Evolutionary conservation across 1,140 invertebrate genomes (phyloP).

Genomic region (Chlorops oryzae): DNA sequence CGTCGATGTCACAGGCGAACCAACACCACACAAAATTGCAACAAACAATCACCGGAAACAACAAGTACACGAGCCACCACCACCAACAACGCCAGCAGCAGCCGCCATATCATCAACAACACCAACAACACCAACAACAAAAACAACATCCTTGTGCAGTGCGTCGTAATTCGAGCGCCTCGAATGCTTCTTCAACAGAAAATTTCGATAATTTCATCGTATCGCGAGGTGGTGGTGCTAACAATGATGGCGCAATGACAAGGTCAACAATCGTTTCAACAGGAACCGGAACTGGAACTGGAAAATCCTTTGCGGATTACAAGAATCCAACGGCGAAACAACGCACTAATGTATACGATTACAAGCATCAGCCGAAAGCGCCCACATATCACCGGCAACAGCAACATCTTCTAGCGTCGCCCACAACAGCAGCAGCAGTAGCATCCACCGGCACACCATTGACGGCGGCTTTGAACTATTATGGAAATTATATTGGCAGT

Average conservation of each 20-base stretch:
- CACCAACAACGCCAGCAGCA: not conserved
- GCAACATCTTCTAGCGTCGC: conserved; percentile 19
- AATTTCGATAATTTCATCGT: conserved; percentile 44
- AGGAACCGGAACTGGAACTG: not conserved
- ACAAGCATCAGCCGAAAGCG: not conserved
- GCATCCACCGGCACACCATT: conserved; percentile 19
- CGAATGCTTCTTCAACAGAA: conserved; percentile 40
- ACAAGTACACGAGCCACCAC: conserved; percentile 4
- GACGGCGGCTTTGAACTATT: conserved; percentile 37
- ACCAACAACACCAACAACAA: conserved; percentile 14
- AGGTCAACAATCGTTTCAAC: not conserved
- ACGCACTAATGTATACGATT: not conserved
- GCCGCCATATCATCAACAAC: conserved; percentile 12
- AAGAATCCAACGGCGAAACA: not conserved
- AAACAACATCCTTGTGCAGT: not conserved
- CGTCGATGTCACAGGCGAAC: conserved; percentile 34
- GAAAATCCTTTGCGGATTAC: not conserved
- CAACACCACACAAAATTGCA: conserved; percentile 22
- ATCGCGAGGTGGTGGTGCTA: conserved; percentile 22
- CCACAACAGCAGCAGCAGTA: conserved; percentile 23
- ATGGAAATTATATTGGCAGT: conserved; percentile 24
- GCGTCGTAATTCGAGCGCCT: conserved; percentile 40
- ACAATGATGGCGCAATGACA: not conserved
- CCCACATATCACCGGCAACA: conserved; percentile 8
- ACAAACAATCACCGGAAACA: conserved; percentile 14